Evolutionary conservation across 2,113 vertebrate genomes (phyloP).

Genomic region (Takifugu flavidus): DNA sequence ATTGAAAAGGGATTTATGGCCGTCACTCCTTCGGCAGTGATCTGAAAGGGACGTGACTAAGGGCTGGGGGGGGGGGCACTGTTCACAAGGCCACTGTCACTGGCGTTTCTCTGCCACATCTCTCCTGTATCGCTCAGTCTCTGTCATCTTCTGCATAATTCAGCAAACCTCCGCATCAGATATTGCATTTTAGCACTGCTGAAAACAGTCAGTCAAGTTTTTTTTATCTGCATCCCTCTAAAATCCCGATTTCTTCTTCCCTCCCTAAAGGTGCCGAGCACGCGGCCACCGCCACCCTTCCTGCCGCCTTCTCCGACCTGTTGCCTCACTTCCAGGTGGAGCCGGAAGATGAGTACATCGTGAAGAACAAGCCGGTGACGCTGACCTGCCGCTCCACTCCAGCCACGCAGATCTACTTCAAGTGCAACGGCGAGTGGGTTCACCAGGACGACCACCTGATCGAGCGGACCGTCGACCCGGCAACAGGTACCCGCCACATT

Average conservation of each 20-base stretch:
- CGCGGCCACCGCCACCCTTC: slow-evolving; percentile 81
- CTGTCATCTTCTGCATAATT: slow-evolving; percentile 11
- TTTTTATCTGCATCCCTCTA: slow-evolving; percentile 10
- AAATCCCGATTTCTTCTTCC: slow-evolving; percentile 10
- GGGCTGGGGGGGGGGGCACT: slow-evolving; percentile 40
- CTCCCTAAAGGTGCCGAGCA: slow-evolving; percentile 83
- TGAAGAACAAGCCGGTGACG: slow-evolving; percentile 96
- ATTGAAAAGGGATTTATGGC: slow-evolving; percentile 69
- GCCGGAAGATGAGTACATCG: slow-evolving; percentile 91
- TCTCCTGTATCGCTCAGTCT: slow-evolving; percentile 19
- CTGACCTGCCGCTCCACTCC: slow-evolving; percentile 92
- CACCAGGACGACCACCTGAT: slow-evolving; percentile 93
- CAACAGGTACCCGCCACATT: slow-evolving; percentile 78
- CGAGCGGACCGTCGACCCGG: slow-evolving; percentile 81
- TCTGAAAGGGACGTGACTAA: slow-evolving; percentile 76
- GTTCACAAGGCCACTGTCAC: slow-evolving; percentile 48
- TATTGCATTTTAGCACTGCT: slow-evolving; percentile 11
- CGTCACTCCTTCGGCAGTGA: slow-evolving; percentile 61
- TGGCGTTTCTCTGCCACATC: slow-evolving; percentile 15
- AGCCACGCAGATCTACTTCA: slow-evolving; percentile 98
- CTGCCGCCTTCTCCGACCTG: slow-evolving; percentile 82
- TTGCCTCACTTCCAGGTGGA: slow-evolving; percentile 96
- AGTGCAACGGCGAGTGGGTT: slow-evolving; percentile 98
- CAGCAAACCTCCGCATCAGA: slow-evolving; percentile 31
- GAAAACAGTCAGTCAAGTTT: slow-evolving; percentile 11